phyloP scores from a whole-genome alignment of 2,113 vertebrate species.

The Bungarus multicinctus region DNA sequence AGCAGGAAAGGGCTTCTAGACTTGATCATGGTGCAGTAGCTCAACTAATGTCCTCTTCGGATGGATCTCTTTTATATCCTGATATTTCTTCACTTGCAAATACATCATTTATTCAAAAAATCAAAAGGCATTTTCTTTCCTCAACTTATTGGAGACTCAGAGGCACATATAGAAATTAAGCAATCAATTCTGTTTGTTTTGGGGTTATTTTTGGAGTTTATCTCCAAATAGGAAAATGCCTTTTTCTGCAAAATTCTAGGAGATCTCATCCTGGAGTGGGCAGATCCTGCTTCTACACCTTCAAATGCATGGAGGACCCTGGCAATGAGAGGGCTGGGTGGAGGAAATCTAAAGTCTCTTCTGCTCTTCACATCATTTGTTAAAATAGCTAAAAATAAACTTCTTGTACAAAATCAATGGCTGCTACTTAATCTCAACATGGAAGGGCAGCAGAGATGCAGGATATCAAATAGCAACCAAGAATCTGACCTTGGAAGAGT shows the following conservation, averaged over 20 bases:
- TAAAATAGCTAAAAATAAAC: conserved; percentile 63
- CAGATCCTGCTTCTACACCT: neutral
- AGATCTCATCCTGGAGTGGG: neutral
- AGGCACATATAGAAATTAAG: neutral
- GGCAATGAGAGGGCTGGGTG: neutral
- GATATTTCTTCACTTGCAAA: neutral
- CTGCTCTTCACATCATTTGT: conserved; percentile 26
- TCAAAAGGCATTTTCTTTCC: neutral
- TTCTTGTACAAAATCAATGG: conserved; percentile 58
- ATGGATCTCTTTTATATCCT: neutral
- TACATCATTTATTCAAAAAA: neutral
- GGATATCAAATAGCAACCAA: conserved; percentile 34
- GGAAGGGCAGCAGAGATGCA: conserved; percentile 16
- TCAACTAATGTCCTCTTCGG: neutral
- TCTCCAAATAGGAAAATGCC: neutral
- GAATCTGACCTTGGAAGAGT: conserved; percentile 48
- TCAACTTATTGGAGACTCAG: neutral
- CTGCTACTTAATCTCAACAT: conserved; percentile 5
- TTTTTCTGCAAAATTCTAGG: neutral
- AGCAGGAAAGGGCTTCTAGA: neutral
- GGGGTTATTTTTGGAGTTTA: neutral
- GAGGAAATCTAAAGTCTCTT: neutral
- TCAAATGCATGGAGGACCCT: neutral
- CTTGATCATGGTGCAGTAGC: neutral
- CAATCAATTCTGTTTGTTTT: neutral